Conservation (phyloP, 1,140 invertebrate species). For the Drosophila kanapiae region DNA sequence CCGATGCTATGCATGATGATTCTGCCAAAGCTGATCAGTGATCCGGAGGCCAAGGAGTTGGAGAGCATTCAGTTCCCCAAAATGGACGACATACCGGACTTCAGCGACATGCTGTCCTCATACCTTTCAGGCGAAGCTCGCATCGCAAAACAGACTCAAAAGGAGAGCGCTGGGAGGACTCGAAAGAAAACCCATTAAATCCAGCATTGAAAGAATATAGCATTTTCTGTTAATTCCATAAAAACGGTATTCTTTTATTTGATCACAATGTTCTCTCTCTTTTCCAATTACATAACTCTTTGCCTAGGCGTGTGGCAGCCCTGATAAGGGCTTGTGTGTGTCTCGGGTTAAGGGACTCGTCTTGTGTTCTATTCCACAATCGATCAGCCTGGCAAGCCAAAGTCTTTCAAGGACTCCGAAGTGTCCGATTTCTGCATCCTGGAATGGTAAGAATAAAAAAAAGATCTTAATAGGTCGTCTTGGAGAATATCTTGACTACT, state of each 20-base stretch:
- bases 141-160: neutral
- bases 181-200: constrained; percentile 8
- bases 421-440: constrained; percentile 30
- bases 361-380: constrained; percentile 18
- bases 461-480: neutral
- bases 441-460: neutral
- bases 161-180: constrained; percentile 19
- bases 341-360: constrained; percentile 30
- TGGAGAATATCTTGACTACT: neutral
- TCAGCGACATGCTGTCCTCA: constrained; percentile 95
- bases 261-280: constrained; percentile 79
- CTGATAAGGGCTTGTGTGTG: constrained; percentile 65
- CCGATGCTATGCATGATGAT: constrained; percentile 96
- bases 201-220: neutral
- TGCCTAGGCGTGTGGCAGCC: constrained; percentile 76
- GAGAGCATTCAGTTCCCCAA: constrained; percentile 89
- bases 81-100: constrained; percentile 90
- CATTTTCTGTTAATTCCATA: constrained; percentile 63
- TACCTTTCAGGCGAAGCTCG: constrained; percentile 88
- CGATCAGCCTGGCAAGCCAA: constrained; percentile 42
- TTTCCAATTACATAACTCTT: constrained; percentile 70
- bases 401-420: constrained; percentile 64
- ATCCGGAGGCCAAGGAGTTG: constrained; percentile 97
- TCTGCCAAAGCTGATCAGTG: constrained; percentile 97
- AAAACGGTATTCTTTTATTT: constrained; percentile 76